These are phyloP conservation scores for Luehdorfia chinensis DNA, from an alignment of 1,140 invertebrate species.

Conservation along the genomic window DNA sequence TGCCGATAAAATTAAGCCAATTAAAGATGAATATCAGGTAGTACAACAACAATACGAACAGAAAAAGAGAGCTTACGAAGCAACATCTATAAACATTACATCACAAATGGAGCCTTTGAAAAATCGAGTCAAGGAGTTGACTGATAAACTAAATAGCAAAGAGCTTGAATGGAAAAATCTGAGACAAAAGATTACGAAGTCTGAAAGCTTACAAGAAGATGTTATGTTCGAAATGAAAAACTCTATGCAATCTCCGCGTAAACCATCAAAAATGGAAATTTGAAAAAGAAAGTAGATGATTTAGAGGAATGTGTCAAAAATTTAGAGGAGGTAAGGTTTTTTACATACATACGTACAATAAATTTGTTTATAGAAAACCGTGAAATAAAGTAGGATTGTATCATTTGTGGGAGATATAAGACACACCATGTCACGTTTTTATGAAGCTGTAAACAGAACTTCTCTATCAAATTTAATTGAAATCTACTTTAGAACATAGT, in stretches of 20 bases:
- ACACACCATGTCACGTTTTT: not conserved
- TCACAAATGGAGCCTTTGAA: constrained; percentile 75
- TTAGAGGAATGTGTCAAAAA: constrained; percentile 60
- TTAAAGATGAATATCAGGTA: constrained; percentile 70
- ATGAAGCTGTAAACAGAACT: too few relatives aligned
- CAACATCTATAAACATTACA: constrained; percentile 71
- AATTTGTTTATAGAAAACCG: not conserved
- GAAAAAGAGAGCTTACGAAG: constrained; percentile 73
- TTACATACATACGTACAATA: not conserved
- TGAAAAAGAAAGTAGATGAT: constrained; percentile 64
- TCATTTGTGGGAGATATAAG: too few relatives aligned
- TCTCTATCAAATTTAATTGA: too few relatives aligned
- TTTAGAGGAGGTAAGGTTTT: constrained; percentile 60
- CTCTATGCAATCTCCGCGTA: constrained; percentile 67
- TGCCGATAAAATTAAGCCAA: constrained; percentile 66
- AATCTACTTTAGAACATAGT: too few relatives aligned
- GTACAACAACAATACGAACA: constrained; percentile 74
- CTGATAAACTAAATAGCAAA: constrained; percentile 63
- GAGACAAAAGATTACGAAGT: constrained; percentile 73
- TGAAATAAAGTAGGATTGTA: too few relatives aligned
- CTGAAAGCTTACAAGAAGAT: constrained; percentile 72
- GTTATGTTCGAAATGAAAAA: constrained; percentile 74
- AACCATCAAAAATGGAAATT: constrained; percentile 70
- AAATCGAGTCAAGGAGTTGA: constrained; percentile 62
- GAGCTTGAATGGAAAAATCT: constrained; percentile 77